Evolutionary conservation across 2,113 vertebrate genomes (phyloP).

Genomic region (Lonchura striata): DNA sequence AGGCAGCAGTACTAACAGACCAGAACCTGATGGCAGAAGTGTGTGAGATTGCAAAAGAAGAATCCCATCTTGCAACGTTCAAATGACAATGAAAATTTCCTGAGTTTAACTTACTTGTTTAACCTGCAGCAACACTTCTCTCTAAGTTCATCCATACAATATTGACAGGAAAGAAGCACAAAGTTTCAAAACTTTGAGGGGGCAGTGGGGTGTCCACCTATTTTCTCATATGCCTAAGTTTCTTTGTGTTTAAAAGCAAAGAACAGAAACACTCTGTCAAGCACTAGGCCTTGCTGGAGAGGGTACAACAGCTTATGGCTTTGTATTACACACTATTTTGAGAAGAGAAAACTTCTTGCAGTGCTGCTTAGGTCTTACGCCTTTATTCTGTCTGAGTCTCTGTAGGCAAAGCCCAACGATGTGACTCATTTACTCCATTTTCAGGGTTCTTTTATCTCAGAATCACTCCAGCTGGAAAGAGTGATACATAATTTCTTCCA

Average conservation of each 20-base stretch:
- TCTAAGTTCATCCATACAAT: not conserved
- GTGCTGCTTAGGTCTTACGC: not conserved
- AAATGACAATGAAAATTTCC: not conserved
- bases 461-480: not conserved
- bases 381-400: not conserved
- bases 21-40: not conserved
- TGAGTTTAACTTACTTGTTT: not conserved
- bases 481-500: not conserved
- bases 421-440: not conserved
- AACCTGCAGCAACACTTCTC: not conserved
- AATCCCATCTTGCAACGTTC: not conserved
- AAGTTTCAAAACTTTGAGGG: not conserved
- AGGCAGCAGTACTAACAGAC: slow-evolving; percentile 15
- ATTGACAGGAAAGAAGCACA: not conserved
- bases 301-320: not conserved
- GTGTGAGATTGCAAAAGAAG: not conserved
- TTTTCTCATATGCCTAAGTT: not conserved
- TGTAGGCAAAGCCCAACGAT: not conserved
- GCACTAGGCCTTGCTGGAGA: not conserved
- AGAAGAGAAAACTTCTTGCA: not conserved
- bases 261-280: not conserved
- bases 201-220: not conserved
- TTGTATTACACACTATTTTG: not conserved
- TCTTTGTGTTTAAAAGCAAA: not conserved
- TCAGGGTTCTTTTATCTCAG: slow-evolving; percentile 9